A percentile compares a stretch with the other conserved stretches of the same genome.
Evolutionary conservation across 2,113 vertebrate genomes (phyloP).

Genomic region (Raja brachyura): DNA sequence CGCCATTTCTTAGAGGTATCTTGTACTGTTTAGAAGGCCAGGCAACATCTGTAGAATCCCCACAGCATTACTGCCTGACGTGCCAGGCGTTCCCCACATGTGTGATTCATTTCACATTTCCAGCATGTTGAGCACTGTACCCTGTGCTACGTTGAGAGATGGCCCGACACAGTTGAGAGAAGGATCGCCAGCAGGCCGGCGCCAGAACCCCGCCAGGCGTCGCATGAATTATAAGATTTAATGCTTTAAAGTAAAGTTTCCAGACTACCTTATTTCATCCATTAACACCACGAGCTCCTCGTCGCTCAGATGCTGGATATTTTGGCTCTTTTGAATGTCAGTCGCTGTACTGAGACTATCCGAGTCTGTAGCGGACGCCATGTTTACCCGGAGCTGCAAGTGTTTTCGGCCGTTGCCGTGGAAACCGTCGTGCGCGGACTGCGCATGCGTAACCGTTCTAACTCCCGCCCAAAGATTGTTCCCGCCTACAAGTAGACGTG

Average conservation of each 20-base stretch:
- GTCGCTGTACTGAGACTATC: background rate
- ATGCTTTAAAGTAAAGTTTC: background rate
- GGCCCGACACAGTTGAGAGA: background rate
- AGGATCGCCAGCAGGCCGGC: background rate
- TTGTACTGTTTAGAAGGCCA: too few relatives aligned
- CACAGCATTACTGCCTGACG: too few relatives aligned
- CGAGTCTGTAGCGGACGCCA: constrained; percentile 40
- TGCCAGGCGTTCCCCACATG: too few relatives aligned
- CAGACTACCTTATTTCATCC: constrained; percentile 44
- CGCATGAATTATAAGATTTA: background rate
- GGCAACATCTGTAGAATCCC: too few relatives aligned
- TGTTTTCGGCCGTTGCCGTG: background rate
- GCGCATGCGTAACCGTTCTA: background rate
- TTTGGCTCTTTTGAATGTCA: background rate
- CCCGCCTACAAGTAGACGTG: too few relatives aligned
- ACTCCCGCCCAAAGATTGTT: too few relatives aligned
- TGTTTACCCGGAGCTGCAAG: constrained; percentile 40
- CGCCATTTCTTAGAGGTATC: too few relatives aligned
- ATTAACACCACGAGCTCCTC: constrained; percentile 36
- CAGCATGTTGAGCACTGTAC: too few relatives aligned
- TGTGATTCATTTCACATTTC: too few relatives aligned
- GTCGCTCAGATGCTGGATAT: background rate
- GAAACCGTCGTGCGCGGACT: background rate
- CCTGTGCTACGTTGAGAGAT: too few relatives aligned
- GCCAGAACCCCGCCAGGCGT: background rate